phyloP scores from a whole-genome alignment of 1,140 invertebrate species.

The honey bee (Apis mellifera) region Amel_HAv3.1 CM009938.2:1875501-1876000 shows the following conservation, averaged over 20 bases:
- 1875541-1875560: not conserved
- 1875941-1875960: constrained; percentile 31
- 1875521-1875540: too few relatives aligned
- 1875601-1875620: not conserved
- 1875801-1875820: constrained; percentile 59
- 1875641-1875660: not conserved
- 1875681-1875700: not conserved
- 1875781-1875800: constrained; percentile 48
- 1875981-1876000: constrained; percentile 24
- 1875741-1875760: constrained; percentile 34
- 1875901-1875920: not conserved
- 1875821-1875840: constrained; percentile 48
- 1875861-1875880: constrained; percentile 58
- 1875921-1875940: constrained; percentile 27
- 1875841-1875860: constrained; percentile 61
- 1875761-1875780: constrained; percentile 48
- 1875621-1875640: not conserved
- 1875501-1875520: too few relatives aligned
- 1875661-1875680: not conserved
- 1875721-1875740: not conserved
- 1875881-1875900: constrained; percentile 24
- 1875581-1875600: not conserved
- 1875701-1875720: not conserved
- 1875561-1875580: not conserved
- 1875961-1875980: constrained; percentile 36